A percentile compares a stretch with the other conserved stretches of the same genome.
Conservation (phyloP, 2,113 vertebrate species). For the Hippocampus zosterae region DNA sequence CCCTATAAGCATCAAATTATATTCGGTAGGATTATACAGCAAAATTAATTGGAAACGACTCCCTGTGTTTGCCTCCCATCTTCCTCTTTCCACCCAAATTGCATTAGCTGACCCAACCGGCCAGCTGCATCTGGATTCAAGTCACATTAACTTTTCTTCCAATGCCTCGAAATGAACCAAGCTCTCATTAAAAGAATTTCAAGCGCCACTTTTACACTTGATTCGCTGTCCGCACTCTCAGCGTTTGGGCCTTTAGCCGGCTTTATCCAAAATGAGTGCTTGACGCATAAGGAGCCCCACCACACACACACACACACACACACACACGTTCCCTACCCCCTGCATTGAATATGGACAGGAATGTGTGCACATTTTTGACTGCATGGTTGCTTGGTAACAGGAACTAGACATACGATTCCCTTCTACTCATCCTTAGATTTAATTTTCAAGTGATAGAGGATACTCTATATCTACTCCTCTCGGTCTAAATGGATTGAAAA, state of each 20-base stretch:
- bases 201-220: slow-evolving; percentile 45
- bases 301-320: not conserved
- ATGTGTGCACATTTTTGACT: slow-evolving; percentile 46
- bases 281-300: slow-evolving; percentile 18
- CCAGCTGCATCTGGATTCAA: slow-evolving; percentile 62
- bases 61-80: slow-evolving; percentile 9
- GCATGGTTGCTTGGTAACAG: slow-evolving; percentile 70
- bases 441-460: slow-evolving; percentile 44
- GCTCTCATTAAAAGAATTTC: slow-evolving; percentile 63
- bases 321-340: slow-evolving; percentile 20
- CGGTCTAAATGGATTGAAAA: slow-evolving; percentile 3
- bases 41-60: slow-evolving; percentile 1
- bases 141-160: slow-evolving; percentile 59
- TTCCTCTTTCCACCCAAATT: slow-evolving; percentile 38
- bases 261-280: slow-evolving; percentile 31
- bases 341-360: slow-evolving; percentile 43
- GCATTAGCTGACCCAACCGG: slow-evolving; percentile 34
- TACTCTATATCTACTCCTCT: slow-evolving; percentile 27
- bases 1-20: not conserved
- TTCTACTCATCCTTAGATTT: slow-evolving; percentile 41
- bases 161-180: slow-evolving; percentile 61
- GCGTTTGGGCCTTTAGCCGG: slow-evolving; percentile 43
- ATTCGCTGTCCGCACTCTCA: slow-evolving; percentile 50
- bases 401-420: slow-evolving; percentile 40
- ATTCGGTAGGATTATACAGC: not conserved